phyloP scores from a whole-genome alignment of 2,113 vertebrate species.

The Dicaeum eximium region DNA sequence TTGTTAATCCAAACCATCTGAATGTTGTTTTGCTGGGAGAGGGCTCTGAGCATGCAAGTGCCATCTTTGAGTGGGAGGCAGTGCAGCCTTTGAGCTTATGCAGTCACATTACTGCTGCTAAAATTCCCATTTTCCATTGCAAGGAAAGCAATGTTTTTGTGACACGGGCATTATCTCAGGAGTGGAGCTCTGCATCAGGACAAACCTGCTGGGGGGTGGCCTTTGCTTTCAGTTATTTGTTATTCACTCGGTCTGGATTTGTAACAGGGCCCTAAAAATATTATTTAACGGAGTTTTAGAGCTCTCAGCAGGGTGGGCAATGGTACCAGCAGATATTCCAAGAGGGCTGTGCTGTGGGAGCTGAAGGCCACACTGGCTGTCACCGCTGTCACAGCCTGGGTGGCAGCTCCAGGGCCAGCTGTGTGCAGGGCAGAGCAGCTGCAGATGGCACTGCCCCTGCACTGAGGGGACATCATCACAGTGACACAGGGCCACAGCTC shows the following conservation, averaged over 20 bases:
- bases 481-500: neutral
- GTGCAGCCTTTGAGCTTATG: neutral
- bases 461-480: neutral
- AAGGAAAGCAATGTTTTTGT: neutral
- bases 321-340: neutral
- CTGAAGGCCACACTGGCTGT: neutral
- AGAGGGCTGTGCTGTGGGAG: rapidly evolving
- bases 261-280: neutral
- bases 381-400: rapidly evolving
- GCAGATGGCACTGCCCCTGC: neutral
- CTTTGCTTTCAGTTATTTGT: neutral
- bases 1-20: neutral
- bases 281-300: neutral
- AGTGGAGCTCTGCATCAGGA: neutral
- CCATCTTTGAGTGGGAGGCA: neutral
- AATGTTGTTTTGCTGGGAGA: neutral
- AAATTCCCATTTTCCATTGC: neutral
- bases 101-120: neutral
- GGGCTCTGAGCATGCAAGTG: neutral
- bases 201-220: neutral
- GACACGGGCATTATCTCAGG: neutral
- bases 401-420: neutral
- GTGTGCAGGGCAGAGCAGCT: neutral
- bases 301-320: neutral
- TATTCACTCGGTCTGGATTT: neutral